Conservation (phyloP, 2,113 vertebrate genomes). For the Phoxinus phoxinus region DNA sequence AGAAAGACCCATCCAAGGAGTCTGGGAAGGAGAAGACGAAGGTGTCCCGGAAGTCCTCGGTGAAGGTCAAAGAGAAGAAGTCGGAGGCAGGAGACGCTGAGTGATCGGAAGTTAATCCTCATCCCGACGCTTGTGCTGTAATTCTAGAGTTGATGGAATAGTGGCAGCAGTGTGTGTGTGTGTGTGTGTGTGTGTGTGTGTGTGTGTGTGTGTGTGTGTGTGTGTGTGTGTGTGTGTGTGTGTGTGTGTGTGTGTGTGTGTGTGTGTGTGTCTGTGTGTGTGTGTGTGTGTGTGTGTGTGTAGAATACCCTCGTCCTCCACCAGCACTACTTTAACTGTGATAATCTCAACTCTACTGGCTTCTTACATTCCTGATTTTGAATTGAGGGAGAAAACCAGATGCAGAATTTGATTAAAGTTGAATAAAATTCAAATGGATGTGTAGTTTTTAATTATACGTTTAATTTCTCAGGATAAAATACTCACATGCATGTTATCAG, state of each 20-base stretch:
- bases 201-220: no score
- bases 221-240: no score
- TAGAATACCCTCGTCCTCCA: background rate
- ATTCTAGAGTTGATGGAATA: background rate
- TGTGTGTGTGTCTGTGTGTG: no score
- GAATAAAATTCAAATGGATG: background rate
- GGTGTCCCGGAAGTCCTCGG: conserved; percentile 68
- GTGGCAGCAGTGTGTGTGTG: background rate
- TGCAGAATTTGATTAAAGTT: background rate
- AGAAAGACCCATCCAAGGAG: conserved; percentile 67
- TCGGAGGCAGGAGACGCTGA: conserved; percentile 70
- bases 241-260: background rate
- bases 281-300: background rate
- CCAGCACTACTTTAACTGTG: no score
- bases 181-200: no score
- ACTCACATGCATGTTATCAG: background rate
- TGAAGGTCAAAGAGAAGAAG: conserved; percentile 76
- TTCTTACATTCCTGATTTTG: background rate
- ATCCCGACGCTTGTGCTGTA: background rate
- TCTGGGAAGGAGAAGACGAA: conserved; percentile 60
- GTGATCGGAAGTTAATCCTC: background rate
- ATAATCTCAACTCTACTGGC: background rate
- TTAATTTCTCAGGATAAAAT: background rate
- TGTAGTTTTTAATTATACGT: background rate
- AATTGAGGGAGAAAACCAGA: background rate